A percentile compares a stretch with the other conserved stretches of the same genome.
phyloP scores from a whole-genome alignment of 2,797 vertebrate species.

The Meriones psammophilus region DNA sequence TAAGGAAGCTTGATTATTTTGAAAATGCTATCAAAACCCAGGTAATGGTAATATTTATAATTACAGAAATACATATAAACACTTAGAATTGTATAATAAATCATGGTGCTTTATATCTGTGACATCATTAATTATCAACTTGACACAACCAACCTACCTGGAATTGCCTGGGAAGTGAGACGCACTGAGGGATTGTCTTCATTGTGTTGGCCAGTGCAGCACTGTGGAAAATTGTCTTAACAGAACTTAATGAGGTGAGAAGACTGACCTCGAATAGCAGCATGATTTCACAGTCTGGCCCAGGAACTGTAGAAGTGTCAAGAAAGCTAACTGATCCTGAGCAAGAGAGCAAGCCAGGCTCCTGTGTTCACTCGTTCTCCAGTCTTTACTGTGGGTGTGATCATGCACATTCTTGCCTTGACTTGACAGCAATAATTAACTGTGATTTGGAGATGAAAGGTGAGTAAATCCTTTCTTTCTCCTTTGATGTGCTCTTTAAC shows the following conservation, averaged over 20 bases:
- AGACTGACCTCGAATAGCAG: neutral
- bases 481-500: neutral
- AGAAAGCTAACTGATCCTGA: neutral
- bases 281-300: neutral
- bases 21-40: neutral
- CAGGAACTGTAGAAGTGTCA: neutral
- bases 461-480: neutral
- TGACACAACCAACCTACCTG: neutral
- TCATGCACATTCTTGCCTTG: neutral
- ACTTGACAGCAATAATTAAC: neutral
- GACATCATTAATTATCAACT: neutral
- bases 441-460: neutral
- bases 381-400: neutral
- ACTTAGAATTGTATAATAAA: neutral
- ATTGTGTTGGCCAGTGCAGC: neutral
- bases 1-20: neutral
- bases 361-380: neutral
- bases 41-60: neutral
- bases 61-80: neutral
- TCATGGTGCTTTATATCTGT: neutral
- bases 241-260: neutral
- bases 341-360: too few relatives aligned
- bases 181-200: too few relatives aligned
- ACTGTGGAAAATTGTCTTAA: neutral
- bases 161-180: neutral